Evolutionary conservation across 2,888 invertebrate genomes (phyloP).

Genomic region (Alcis repandata): DNA sequence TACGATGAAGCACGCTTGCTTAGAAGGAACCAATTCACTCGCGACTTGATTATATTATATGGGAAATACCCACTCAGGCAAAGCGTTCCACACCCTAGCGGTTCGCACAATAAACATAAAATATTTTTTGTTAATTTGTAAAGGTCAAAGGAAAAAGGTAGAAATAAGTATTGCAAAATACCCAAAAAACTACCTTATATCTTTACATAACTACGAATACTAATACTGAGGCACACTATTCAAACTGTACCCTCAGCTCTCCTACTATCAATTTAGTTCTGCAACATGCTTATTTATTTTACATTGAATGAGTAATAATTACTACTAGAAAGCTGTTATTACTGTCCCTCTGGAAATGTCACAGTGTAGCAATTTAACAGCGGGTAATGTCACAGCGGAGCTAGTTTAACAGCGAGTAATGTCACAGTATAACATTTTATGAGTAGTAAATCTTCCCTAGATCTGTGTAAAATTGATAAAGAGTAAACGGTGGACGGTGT

Average conservation of each 20-base stretch:
- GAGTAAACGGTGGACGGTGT: conserved; percentile 15
- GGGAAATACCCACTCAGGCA: too few relatives aligned
- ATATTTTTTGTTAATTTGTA: too few relatives aligned
- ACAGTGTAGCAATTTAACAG: conserved; percentile 20
- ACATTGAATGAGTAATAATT: conserved; percentile 34
- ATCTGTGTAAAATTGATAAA: conserved; percentile 37
- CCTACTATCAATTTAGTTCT: conserved; percentile 22
- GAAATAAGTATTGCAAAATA: too few relatives aligned
- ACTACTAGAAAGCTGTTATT: conserved; percentile 38
- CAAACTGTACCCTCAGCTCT: neutral
- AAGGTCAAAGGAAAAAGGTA: too few relatives aligned
- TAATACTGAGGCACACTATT: neutral
- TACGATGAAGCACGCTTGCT: too few relatives aligned
- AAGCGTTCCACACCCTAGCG: too few relatives aligned
- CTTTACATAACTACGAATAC: neutral
- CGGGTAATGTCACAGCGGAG: conserved; percentile 17
- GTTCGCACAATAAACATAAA: too few relatives aligned
- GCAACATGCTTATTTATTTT: conserved; percentile 42
- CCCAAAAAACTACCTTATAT: too few relatives aligned
- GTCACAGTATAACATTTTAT: conserved; percentile 23
- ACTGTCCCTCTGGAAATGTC: conserved; percentile 17
- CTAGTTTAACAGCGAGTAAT: conserved; percentile 9
- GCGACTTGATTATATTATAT: too few relatives aligned
- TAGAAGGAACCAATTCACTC: too few relatives aligned
- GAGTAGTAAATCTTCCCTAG: conserved; percentile 20